These are phyloP conservation scores for Trypoxylon attenuatum DNA, from an alignment of 2,888 invertebrate species.

Conservation along the genomic window DNA sequence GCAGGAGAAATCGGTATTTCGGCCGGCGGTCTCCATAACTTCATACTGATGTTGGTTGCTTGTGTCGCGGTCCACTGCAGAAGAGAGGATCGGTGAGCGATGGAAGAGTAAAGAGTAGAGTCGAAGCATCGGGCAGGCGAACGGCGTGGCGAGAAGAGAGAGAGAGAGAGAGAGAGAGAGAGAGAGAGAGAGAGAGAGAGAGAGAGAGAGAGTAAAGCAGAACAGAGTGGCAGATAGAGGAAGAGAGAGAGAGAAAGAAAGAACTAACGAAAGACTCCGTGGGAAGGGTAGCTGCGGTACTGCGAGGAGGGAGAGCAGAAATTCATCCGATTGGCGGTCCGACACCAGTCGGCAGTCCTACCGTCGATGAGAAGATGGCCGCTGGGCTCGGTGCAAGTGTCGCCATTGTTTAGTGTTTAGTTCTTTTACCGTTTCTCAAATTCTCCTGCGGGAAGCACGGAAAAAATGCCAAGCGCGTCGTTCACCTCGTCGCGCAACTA, in stretches of 20 bases:
- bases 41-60: constrained; percentile 67
- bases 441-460: constrained; percentile 40
- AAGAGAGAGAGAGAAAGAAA: too few species aligned
- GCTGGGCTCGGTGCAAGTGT: constrained; percentile 86
- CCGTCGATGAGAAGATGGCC: constrained; percentile 87
- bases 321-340: constrained; percentile 58
- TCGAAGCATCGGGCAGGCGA: constrained; percentile 15
- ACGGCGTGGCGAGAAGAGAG: constrained; percentile 8
- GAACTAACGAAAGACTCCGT: too few species aligned
- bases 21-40: constrained; percentile 67
- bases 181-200: constrained; percentile 29
- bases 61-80: constrained; percentile 57
- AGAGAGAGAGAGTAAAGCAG: constrained; percentile 31
- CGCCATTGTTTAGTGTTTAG: constrained; percentile 85
- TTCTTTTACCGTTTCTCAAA: constrained; percentile 58
- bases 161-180: constrained; percentile 15
- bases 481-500: constrained; percentile 94
- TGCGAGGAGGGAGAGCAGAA: constrained; percentile 40
- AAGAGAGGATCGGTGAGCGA: constrained; percentile 50
- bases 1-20: constrained; percentile 74
- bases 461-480: constrained; percentile 95
- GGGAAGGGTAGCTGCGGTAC: too few species aligned
- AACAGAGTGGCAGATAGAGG: too few species aligned
- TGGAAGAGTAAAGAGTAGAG: constrained; percentile 26
- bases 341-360: constrained; percentile 66